phyloP scores from a whole-genome alignment of 2,888 invertebrate genomes.

The Eristalis pertinax region DNA sequence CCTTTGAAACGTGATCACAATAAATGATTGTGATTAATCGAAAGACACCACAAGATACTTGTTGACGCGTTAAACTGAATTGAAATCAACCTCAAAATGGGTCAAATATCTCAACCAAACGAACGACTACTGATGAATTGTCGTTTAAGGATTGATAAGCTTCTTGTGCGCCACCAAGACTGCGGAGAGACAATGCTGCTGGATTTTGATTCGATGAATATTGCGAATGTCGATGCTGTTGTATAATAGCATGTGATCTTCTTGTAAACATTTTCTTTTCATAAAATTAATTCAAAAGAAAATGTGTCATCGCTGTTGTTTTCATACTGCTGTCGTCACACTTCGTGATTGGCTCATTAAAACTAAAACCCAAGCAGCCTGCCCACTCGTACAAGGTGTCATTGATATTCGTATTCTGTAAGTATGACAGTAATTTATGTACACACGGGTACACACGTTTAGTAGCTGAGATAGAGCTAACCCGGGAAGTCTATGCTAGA shows the following conservation, averaged over 20 bases:
- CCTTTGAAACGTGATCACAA: conserved; percentile 58
- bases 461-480: background rate
- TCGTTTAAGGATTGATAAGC: background rate
- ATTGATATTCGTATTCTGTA: background rate
- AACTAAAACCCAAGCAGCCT: background rate
- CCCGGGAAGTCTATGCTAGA: background rate
- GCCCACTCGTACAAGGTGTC: background rate
- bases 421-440: background rate
- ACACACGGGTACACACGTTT: background rate
- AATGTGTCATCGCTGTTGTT: background rate
- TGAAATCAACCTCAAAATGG: conserved; percentile 56
- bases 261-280: conserved; percentile 46
- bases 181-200: background rate
- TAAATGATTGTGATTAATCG: conserved; percentile 46
- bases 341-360: conserved; percentile 56
- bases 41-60: conserved; percentile 28
- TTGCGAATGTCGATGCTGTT: background rate
- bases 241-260: conserved; percentile 24
- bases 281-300: conserved; percentile 14
- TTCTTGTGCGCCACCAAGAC: background rate
- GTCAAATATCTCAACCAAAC: conserved; percentile 45
- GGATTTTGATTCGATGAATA: no score
- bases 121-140: background rate
- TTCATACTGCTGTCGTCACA: conserved; percentile 38
- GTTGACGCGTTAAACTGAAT: conserved; percentile 39